Conservation (phyloP, 2,113 vertebrate species). For the Shinisaurus crocodilurus region DNA sequence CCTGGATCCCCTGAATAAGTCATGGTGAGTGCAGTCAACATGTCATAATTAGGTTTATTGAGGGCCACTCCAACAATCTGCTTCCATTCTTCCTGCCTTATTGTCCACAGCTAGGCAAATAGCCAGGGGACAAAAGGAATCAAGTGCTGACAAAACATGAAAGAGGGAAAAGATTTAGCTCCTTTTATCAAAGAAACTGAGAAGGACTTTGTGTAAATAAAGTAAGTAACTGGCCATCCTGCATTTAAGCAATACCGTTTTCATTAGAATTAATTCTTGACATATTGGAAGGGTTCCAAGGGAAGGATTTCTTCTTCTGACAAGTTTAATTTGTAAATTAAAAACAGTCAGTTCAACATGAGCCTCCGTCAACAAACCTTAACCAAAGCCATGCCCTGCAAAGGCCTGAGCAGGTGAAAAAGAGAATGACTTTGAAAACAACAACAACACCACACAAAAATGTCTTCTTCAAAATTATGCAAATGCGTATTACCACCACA, state of each 20-base stretch:
- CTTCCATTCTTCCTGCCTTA: constrained; percentile 96
- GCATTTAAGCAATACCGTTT: constrained; percentile 91
- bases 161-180: constrained; percentile 98
- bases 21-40: constrained; percentile 99
- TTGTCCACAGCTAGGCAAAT: constrained; percentile 97
- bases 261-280: constrained; percentile 92
- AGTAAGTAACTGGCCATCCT: constrained; percentile 94
- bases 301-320: constrained; percentile 86
- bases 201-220: constrained; percentile 99
- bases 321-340: constrained; percentile 92
- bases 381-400: constrained; percentile 82
- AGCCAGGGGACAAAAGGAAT: constrained; percentile 99
- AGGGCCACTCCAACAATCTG: constrained; percentile 99
- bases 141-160: constrained; percentile 99
- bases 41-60: constrained; percentile 99
- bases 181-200: constrained; percentile 99
- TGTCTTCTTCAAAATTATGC: constrained; percentile 80
- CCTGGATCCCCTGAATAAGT: constrained; percentile 99
- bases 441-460: constrained; percentile 35
- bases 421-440: constrained; percentile 82
- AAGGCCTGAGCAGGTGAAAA: constrained; percentile 84
- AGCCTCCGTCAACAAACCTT: constrained; percentile 85
- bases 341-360: constrained; percentile 89
- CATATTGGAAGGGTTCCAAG: constrained; percentile 87
- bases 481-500: constrained; percentile 79